Evolutionary conservation across 2,797 vertebrate species (phyloP), one percentile per base, ranked within the genome.

Genomic region (Dipus sagitta): DNA sequence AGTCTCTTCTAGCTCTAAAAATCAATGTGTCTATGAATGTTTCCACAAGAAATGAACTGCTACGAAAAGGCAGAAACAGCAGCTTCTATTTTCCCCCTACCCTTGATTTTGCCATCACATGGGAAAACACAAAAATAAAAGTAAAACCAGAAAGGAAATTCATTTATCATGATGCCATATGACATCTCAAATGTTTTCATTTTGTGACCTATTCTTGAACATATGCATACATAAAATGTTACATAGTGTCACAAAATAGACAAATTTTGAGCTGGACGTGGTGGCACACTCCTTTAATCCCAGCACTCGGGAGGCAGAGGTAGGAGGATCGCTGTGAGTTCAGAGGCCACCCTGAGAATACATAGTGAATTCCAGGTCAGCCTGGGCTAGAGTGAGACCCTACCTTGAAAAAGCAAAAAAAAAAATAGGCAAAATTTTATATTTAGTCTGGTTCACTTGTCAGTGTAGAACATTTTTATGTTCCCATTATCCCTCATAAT

Each of bases 81-180:
- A 62, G 67, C 42, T 47, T 74, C 28, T 77, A 9, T 82, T 92
- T 91, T 84, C 79, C 23, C 60, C 34, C n/a, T 38, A 58, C 14
- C 93, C 84, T n/a, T 89, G 70, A 70, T 81, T 94, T 94, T 96
- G 78, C 18, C 54, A 91, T 58, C 78, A 82, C 68, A 77, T 54
- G 32, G 60, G 85, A 95, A 89, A 84, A 34, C 86, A 85, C 60
- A 82, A 94, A 91, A 82, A 89, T 75, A 67, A 94, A 96, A 47
- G 24, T 87, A 94, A 93, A 94, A 95, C 38, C 82, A 78, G 32
- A 17, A 28, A 18, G 78, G 23, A 93, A 81, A 71, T 52, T 60
- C n/a, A 85, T 52, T 72, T 77, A 88, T 54, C 77, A 58, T 67
- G 34, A n/a, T 76, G 12, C 38, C 54, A 76, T 76, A 65, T 79